These are phyloP conservation scores for Limnephilus lunatus DNA, from an alignment of 2,888 invertebrate species.

Conservation along the genomic window DNA sequence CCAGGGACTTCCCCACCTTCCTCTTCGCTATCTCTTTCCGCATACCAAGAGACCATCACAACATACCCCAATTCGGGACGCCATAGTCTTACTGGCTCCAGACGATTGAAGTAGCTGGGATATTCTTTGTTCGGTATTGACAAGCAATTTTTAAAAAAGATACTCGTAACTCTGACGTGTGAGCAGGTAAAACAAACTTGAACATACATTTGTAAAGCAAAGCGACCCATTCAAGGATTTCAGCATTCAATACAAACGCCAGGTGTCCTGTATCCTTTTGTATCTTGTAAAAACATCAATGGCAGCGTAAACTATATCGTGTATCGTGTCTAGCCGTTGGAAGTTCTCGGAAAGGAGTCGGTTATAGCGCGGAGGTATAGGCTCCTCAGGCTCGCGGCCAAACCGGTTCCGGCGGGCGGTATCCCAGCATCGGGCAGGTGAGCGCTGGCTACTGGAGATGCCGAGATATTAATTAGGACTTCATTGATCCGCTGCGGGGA, in stretches of 20 bases:
- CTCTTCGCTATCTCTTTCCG: no score
- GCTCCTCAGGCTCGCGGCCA: background rate
- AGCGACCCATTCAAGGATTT: background rate
- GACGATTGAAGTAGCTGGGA: no score
- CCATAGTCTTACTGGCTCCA: no score
- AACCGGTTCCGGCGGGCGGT: constrained; percentile 16
- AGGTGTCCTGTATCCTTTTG: background rate
- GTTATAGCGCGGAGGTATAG: constrained; percentile 6
- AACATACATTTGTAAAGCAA: background rate
- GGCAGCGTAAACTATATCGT: constrained; percentile 27
- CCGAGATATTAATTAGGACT: constrained; percentile 18
- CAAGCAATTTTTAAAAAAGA: no score
- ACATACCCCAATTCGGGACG: no score
- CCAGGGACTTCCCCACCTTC: no score
- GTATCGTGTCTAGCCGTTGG: constrained; percentile 22
- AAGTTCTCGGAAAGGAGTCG: constrained; percentile 9
- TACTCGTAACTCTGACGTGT: background rate
- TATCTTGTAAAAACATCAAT: constrained; percentile 17
- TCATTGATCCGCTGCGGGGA: constrained; percentile 9
- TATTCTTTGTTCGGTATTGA: no score
- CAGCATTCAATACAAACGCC: background rate
- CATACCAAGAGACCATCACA: no score
- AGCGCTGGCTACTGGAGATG: background rate
- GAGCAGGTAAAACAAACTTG: background rate
- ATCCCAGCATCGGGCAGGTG: background rate